These are phyloP conservation scores for Tetramorium bicarinatum DNA, from an alignment of 2,888 invertebrate genomes.

Conservation along the genomic window DNA sequence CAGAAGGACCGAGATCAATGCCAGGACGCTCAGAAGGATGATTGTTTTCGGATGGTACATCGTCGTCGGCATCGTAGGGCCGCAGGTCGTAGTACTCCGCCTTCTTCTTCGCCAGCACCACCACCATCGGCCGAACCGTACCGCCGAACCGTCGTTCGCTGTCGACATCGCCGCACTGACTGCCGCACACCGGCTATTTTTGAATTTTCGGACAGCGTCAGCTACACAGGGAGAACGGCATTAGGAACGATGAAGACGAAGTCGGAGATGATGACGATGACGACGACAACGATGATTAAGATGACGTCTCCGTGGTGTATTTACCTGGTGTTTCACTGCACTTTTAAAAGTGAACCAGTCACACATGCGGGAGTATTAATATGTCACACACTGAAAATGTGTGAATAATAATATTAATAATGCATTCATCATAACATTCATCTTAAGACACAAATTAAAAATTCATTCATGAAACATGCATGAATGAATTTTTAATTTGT, in stretches of 20 bases:
- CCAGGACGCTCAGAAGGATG: constrained; percentile 66
- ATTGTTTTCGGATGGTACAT: constrained; percentile 67
- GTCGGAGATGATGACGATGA: constrained; percentile 11
- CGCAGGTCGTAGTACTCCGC: constrained; percentile 76
- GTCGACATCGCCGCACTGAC: constrained; percentile 87
- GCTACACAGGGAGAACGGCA: constrained; percentile 51
- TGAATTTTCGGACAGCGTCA: constrained; percentile 80
- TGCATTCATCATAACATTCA: no score
- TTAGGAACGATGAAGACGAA: constrained; percentile 31
- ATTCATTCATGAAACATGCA: no score
- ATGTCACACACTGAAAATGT: not conserved
- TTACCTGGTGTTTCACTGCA: not conserved
- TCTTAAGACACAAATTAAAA: no score
- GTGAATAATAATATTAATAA: not conserved
- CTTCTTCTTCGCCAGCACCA: constrained; percentile 82
- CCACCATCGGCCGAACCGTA: constrained; percentile 84
- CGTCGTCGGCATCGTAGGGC: constrained; percentile 66
- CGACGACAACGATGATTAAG: not conserved
- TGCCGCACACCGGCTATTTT: constrained; percentile 84
- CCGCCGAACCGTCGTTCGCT: constrained; percentile 86
- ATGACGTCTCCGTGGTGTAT: not conserved
- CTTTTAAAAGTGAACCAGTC: no score
- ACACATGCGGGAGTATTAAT: no score
- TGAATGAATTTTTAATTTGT: not conserved
- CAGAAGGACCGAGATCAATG: constrained; percentile 65